phyloP scores from a whole-genome alignment of 2,888 invertebrate species.

The Monochamus alternatus region DNA sequence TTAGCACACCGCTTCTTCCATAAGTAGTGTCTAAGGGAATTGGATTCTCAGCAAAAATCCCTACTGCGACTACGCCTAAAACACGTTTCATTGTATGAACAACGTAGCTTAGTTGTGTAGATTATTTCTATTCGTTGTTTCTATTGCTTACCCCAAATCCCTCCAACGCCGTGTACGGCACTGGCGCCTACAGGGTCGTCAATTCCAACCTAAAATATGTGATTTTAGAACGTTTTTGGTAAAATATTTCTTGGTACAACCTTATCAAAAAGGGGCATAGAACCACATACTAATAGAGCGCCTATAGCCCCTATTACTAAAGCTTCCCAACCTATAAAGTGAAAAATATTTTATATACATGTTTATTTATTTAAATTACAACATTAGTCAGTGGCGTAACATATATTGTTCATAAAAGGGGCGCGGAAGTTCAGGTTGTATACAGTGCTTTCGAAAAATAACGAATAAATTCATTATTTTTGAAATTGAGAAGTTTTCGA shows the following conservation, averaged over 20 bases:
- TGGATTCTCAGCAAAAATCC: slow-evolving; percentile 91
- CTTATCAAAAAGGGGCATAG: slow-evolving; percentile 84
- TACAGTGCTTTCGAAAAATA: too few species aligned
- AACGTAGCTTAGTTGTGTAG: too few species aligned
- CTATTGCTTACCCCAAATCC: slow-evolving; percentile 77
- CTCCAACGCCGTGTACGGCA: slow-evolving; percentile 88
- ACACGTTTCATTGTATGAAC: background rate
- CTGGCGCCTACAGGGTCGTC: slow-evolving; percentile 96
- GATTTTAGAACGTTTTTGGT: background rate
- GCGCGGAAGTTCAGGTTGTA: too few species aligned
- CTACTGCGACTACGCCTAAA: slow-evolving; percentile 89
- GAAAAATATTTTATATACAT: background rate
- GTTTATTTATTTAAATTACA: too few species aligned
- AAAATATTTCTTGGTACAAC: slow-evolving; percentile 50
- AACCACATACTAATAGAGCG: slow-evolving; percentile 79
- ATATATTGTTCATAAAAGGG: too few species aligned
- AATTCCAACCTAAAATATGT: slow-evolving; percentile 74
- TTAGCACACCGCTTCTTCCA: slow-evolving; percentile 82
- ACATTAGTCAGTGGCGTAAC: too few species aligned
- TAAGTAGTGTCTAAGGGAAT: slow-evolving; percentile 85
- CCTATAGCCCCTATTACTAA: slow-evolving; percentile 88
- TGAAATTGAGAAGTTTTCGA: too few species aligned
- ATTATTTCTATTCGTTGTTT: too few species aligned
- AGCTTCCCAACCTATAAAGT: slow-evolving; percentile 84
- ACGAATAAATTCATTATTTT: too few species aligned